Evolutionary conservation across 2,113 vertebrate species (phyloP), one percentile per base, ranked within the genome.

Genomic region (Hymenochirus boettgeri): DNA sequence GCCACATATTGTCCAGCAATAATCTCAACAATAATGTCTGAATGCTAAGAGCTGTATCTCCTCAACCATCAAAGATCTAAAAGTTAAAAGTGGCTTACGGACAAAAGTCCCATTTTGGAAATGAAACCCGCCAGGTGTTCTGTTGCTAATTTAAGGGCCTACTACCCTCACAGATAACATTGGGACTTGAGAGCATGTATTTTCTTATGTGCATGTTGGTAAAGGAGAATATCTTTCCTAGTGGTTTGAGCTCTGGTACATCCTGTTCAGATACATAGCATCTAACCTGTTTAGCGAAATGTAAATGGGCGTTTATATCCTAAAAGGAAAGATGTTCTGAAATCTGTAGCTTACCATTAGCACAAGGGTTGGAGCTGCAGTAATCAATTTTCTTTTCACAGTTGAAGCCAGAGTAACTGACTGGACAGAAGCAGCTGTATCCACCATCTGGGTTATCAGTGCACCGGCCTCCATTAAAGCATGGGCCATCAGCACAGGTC

Each of bases 321-420:
- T 15, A 42, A 17, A n/a, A n/a, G 13, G 39, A 42, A 5, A 39
- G 13, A 7, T 45, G 42, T 42, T 11, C 8, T 17, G 17, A 13
- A 15, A 23, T 7, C 26, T 48, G n/a, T 15, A 7, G 33, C 42
- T 65, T 86, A 98, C 96, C 94, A 26, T 97, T 97, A 50, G 89
- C 82, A 69, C 96, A 99, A 17, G 96, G 95, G 52, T 87, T 90
- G 65, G 94, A 96, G 8, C 88, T 90, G 85, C 96, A 99, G 77
- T 90, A 83, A 70, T 96, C 96, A 0, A 94, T 90, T 77, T 97
- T 99, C 89, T 97, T 99, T 76, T 99, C 96, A 26, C 96, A 99
- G 84, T 97, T 99, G 82, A 98, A 98, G 47, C 96, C 96, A 1
- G 93, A 93, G 21, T 96, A 95, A 63, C 93, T 90, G 18, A 65